phyloP scores from a whole-genome alignment of 1,140 invertebrate species.

The Steinernema khuongi region DNA sequence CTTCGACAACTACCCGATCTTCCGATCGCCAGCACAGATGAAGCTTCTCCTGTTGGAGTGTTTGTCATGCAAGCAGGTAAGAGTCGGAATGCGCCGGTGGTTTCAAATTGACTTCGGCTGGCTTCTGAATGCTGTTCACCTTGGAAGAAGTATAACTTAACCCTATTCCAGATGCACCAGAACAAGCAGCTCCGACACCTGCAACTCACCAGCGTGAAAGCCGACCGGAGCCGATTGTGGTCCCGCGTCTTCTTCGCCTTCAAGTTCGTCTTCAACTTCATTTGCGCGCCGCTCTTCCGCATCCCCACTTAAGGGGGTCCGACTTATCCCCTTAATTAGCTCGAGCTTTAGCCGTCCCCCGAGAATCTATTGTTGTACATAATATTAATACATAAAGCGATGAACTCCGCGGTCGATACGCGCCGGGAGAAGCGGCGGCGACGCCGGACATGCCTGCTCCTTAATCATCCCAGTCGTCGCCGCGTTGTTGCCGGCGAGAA shows the following conservation, averaged over 20 bases:
- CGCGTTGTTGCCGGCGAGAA: not conserved
- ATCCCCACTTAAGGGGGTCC: conserved; percentile 8
- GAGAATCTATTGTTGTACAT: too few species aligned
- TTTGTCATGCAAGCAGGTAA: conserved; percentile 48
- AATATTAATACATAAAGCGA: too few species aligned
- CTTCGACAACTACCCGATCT: conserved; percentile 52
- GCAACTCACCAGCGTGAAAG: conserved; percentile 44
- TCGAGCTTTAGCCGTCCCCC: too few species aligned
- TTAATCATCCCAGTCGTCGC: not conserved
- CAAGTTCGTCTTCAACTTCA: conserved; percentile 52
- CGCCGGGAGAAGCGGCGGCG: not conserved
- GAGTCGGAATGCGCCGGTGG: too few species aligned
- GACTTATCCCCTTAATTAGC: too few species aligned
- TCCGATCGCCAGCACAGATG: conserved; percentile 47
- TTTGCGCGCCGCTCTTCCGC: conserved; percentile 43
- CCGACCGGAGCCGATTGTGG: conserved; percentile 40
- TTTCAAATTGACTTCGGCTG: too few species aligned
- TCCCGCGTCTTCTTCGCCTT: conserved; percentile 48
- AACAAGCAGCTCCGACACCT: conserved; percentile 37
- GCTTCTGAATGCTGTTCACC: conserved; percentile 23
- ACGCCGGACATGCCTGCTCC: not conserved
- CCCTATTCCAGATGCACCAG: conserved; percentile 31
- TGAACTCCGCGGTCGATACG: not conserved
- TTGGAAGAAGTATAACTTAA: conserved; percentile 18
- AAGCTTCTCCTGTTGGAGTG: conserved; percentile 51